These are phyloP conservation scores for Salvator merianae DNA, from an alignment of 2,113 vertebrate genomes.

Conservation along the genomic window DNA sequence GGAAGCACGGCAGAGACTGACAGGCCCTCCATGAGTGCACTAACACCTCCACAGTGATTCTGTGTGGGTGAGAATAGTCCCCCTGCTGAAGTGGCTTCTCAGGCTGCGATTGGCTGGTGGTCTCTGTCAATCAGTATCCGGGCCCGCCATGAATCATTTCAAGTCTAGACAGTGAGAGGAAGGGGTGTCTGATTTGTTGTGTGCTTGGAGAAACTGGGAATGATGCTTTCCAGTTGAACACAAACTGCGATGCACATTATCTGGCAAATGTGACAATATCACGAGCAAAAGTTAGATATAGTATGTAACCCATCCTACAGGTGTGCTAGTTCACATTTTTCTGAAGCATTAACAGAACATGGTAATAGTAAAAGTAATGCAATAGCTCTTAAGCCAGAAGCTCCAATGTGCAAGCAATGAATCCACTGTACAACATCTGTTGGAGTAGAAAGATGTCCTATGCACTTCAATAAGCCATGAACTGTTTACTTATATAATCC, in stretches of 20 bases:
- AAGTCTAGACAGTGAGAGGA: accelerated
- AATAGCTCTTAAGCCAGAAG: not conserved
- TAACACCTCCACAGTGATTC: conserved; percentile 5
- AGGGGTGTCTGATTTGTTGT: not conserved
- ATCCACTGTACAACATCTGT: not conserved
- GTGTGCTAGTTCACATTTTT: not conserved
- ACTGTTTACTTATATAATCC: not conserved
- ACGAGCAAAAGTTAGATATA: not conserved
- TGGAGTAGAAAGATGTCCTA: not conserved
- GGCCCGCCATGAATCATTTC: not conserved
- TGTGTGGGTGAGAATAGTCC: not conserved
- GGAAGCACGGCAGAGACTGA: conserved; percentile 12
- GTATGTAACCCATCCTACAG: not conserved
- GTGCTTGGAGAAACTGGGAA: not conserved
- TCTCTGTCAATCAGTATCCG: not conserved
- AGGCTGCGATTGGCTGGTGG: not conserved
- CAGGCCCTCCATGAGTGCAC: not conserved
- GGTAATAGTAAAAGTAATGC: not conserved
- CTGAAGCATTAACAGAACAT: not conserved
- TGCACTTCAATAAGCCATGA: not conserved
- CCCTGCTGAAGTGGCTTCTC: not conserved
- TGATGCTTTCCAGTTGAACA: not conserved
- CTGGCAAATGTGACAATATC: not conserved
- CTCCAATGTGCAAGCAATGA: not conserved
- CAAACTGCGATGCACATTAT: not conserved